These are phyloP conservation scores for Stichodactyla mertensii DNA, from an alignment of 64 coral and sea anemone species.

Conservation along the genomic window DNA sequence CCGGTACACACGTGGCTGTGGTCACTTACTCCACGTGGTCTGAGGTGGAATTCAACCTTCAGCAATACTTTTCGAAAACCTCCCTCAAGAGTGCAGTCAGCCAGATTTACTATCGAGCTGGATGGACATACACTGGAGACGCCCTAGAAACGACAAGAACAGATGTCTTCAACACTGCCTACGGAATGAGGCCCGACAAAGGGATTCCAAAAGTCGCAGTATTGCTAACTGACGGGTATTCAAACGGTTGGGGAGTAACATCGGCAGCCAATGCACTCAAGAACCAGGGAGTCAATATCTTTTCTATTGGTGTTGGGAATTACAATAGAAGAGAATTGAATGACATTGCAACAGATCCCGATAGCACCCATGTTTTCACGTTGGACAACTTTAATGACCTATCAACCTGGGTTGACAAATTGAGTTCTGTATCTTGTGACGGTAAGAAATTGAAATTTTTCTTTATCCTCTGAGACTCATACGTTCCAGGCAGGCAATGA, in stretches of 20 bases:
- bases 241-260: conserved; percentile 34
- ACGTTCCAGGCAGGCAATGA: neutral
- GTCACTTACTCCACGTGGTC: conserved; percentile 59
- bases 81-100: conserved; percentile 59
- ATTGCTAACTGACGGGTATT: conserved; percentile 81
- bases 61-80: conserved; percentile 52
- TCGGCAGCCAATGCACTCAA: conserved; percentile 42
- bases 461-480: too few species aligned
- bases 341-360: conserved; percentile 81
- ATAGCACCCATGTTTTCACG: conserved; percentile 69
- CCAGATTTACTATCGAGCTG: conserved; percentile 40
- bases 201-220: conserved; percentile 79
- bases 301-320: conserved; percentile 71
- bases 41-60: conserved; percentile 55
- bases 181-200: conserved; percentile 79
- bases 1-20: conserved; percentile 66
- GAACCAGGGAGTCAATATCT: conserved; percentile 66
- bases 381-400: conserved; percentile 70
- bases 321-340: conserved; percentile 41
- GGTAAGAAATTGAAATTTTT: conserved; percentile 51
- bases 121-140: conserved; percentile 75
- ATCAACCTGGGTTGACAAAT: conserved; percentile 75
- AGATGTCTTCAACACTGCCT: neutral
- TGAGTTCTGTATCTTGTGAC: conserved; percentile 91
- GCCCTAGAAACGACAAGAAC: conserved; percentile 45